These are phyloP conservation scores for Sinocyclocheilus anshuiensis DNA, from an alignment of 2,113 vertebrate genomes.

Conservation along the genomic window DNA sequence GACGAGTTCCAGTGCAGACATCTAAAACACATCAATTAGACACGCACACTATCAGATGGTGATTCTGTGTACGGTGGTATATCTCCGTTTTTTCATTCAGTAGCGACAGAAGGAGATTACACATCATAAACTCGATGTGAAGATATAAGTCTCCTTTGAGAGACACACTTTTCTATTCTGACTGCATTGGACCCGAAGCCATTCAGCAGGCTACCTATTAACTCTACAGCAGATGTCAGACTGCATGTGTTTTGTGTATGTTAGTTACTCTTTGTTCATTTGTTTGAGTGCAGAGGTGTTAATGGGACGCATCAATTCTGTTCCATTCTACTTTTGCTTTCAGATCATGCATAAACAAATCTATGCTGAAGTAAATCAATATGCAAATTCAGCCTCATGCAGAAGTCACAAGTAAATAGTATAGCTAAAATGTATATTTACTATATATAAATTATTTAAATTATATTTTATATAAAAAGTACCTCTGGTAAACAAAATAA, in stretches of 20 bases:
- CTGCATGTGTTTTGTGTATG: slow-evolving; percentile 9
- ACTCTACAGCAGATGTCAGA: slow-evolving; percentile 35
- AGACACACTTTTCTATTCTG: slow-evolving; percentile 25
- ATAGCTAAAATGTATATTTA: background rate
- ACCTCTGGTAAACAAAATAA: background rate
- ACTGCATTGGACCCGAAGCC: background rate
- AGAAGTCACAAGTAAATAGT: background rate
- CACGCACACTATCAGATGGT: background rate
- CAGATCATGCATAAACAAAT: background rate
- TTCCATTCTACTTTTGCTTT: slow-evolving; percentile 20
- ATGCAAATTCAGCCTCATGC: background rate
- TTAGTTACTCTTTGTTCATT: slow-evolving; percentile 8
- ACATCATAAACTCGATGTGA: slow-evolving; percentile 13
- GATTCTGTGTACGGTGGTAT: background rate
- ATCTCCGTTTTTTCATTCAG: slow-evolving; percentile 25
- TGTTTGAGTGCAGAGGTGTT: background rate
- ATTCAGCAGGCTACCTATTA: slow-evolving; percentile 15
- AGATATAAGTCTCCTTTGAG: slow-evolving; percentile 30
- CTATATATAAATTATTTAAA: too few species aligned
- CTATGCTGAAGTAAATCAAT: slow-evolving; percentile 9
- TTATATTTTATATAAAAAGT: background rate
- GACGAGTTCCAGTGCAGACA: background rate
- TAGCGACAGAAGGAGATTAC: slow-evolving; percentile 37
- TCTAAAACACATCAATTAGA: background rate
- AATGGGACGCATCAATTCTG: slow-evolving; percentile 36